Evolutionary conservation across 2,113 vertebrate genomes (phyloP).

Genomic region (Bos javanicus): DNA sequence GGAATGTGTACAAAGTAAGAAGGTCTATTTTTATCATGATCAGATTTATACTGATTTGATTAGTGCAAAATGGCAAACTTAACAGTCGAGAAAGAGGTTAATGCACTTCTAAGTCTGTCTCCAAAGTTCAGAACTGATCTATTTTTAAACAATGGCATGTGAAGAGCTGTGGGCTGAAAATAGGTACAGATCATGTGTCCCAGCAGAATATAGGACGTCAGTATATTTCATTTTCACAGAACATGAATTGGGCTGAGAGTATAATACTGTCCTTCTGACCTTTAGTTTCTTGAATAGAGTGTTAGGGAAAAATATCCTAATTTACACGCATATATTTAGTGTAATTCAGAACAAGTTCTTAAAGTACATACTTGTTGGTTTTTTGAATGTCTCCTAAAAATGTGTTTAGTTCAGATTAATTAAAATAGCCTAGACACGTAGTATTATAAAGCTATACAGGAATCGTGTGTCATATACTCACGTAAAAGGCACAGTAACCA

Average conservation of each 20-base stretch:
- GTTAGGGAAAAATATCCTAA: neutral
- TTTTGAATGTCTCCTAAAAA: neutral
- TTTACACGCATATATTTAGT: neutral
- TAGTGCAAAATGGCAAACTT: constrained; percentile 71
- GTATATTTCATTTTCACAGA: constrained; percentile 81
- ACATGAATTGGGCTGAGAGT: constrained; percentile 70
- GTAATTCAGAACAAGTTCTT: neutral
- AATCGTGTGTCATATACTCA: neutral
- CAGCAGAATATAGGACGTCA: constrained; percentile 79
- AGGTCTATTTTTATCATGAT: constrained; percentile 57
- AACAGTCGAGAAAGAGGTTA: constrained; percentile 80
- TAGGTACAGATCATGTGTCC: constrained; percentile 83
- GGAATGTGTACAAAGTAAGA: constrained; percentile 8
- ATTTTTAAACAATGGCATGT: constrained; percentile 83
- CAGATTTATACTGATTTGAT: constrained; percentile 58
- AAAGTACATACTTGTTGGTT: neutral
- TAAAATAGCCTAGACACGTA: neutral
- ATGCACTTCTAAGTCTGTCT: constrained; percentile 81
- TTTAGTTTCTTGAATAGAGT: constrained; percentile 64
- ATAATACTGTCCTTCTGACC: constrained; percentile 74
- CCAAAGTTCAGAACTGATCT: constrained; percentile 82
- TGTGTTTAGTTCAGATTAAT: neutral
- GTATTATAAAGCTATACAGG: neutral
- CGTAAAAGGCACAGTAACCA: neutral
- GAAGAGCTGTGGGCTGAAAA: constrained; percentile 81